Conservation (phyloP, 2,888 invertebrate genomes). For the Zhuqinia jingwanae region DNA sequence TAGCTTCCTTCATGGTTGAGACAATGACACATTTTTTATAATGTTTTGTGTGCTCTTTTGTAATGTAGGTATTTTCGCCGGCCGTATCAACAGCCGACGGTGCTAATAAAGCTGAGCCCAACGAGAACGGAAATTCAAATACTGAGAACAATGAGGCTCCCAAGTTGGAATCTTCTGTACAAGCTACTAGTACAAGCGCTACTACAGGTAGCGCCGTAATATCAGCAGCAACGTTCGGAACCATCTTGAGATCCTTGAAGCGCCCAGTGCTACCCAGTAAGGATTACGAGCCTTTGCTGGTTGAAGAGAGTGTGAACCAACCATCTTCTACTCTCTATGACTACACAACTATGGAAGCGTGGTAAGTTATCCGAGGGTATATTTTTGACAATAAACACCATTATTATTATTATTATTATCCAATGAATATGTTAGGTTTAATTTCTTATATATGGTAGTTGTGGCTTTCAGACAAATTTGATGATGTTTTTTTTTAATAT, state of each 20-base stretch:
- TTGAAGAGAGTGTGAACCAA: conserved; percentile 87
- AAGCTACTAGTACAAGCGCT: conserved; percentile 29
- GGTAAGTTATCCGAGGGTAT: conserved; percentile 83
- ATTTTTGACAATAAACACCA: not conserved
- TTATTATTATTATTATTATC: not conserved
- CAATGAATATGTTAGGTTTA: no score
- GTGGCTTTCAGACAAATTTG: no score
- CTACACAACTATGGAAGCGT: conserved; percentile 91
- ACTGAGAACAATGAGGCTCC: conserved; percentile 49
- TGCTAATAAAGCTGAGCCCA: conserved; percentile 77
- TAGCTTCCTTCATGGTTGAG: no score
- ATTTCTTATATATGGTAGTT: not conserved
- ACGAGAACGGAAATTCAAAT: conserved; percentile 54
- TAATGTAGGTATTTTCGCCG: conserved; percentile 78
- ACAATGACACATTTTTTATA: not conserved
- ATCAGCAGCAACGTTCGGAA: conserved; percentile 59
- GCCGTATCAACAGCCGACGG: conserved; percentile 75
- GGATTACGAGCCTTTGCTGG: conserved; percentile 89
- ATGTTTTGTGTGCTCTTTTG: no score
- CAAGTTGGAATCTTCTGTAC: conserved; percentile 55
- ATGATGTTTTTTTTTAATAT: no score
- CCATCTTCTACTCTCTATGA: conserved; percentile 92
- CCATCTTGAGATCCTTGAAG: conserved; percentile 83
- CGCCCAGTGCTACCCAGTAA: conserved; percentile 90
- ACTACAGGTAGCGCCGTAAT: not conserved